Evolutionary conservation across 64 coral and sea anemone genomes (phyloP).

Genomic region (Porites australiensis): DNA sequence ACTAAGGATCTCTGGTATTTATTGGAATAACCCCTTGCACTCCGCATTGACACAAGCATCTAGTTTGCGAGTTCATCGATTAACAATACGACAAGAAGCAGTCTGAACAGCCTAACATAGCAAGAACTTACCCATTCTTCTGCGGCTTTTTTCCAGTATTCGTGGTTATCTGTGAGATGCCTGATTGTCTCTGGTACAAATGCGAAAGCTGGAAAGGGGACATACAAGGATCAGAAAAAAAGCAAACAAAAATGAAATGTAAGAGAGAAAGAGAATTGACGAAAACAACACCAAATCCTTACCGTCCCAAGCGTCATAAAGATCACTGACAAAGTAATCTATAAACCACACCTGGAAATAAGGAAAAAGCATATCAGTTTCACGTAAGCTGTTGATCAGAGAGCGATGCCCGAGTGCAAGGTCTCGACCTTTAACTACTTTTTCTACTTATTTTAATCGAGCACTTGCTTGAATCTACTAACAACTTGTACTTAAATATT

Average conservation of each 20-base stretch:
- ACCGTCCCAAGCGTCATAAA: constrained; percentile 99
- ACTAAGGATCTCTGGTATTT: too few species aligned
- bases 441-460: too few species aligned
- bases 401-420: too few species aligned
- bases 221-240: background rate
- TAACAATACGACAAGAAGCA: too few species aligned
- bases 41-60: too few species aligned
- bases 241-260: background rate
- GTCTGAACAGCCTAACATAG: too few species aligned
- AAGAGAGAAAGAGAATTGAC: background rate
- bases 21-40: too few species aligned
- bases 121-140: constrained; percentile 88
- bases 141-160: constrained; percentile 97
- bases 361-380: background rate
- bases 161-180: constrained; percentile 98
- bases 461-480: too few species aligned
- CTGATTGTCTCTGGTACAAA: constrained; percentile 98
- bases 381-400: too few species aligned
- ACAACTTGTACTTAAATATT: too few species aligned
- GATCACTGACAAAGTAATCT: constrained; percentile 99
- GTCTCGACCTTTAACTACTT: too few species aligned
- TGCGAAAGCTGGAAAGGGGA: constrained; percentile 86
- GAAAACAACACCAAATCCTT: constrained; percentile 29
- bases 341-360: constrained; percentile 98
- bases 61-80: too few species aligned